Percentiles rank a stretch among this genome's conserved stretches.
Evolutionary conservation across 2,888 invertebrate species (phyloP).

Genomic region (Melangyna quadrimaculata): DNA sequence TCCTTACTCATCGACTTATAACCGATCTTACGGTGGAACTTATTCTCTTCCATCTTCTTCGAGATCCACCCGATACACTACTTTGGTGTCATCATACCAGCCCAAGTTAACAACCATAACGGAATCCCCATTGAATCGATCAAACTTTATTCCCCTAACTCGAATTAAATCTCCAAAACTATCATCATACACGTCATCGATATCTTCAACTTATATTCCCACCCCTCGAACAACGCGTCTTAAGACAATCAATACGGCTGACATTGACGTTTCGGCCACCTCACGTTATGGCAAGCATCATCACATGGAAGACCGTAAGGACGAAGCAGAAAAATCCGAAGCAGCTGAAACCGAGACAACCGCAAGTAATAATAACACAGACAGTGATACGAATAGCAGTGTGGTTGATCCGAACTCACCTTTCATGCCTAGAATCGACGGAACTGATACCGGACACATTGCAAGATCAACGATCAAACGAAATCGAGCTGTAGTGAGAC

Average conservation of each 20-base stretch:
- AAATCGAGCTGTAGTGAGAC: slow-evolving; percentile 87
- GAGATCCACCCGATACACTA: slow-evolving; percentile 75
- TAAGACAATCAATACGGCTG: slow-evolving; percentile 90
- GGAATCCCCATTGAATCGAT: slow-evolving; percentile 81
- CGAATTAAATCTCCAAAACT: slow-evolving; percentile 83
- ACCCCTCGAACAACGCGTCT: slow-evolving; percentile 85
- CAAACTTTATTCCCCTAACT: slow-evolving; percentile 80
- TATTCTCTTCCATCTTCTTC: slow-evolving; percentile 76
- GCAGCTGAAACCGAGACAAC: neutral
- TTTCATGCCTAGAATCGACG: slow-evolving; percentile 81
- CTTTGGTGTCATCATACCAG: slow-evolving; percentile 83
- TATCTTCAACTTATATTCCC: slow-evolving; percentile 80
- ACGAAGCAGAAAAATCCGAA: slow-evolving; percentile 28
- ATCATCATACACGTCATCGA: slow-evolving; percentile 80
- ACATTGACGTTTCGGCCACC: slow-evolving; percentile 89
- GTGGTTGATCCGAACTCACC: slow-evolving; percentile 72
- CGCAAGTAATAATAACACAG: slow-evolving; percentile 7
- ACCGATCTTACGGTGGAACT: slow-evolving; percentile 80
- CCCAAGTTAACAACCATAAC: slow-evolving; percentile 89
- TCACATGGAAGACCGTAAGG: slow-evolving; percentile 40
- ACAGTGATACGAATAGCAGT: slow-evolving; percentile 76
- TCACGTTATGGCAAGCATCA: slow-evolving; percentile 82
- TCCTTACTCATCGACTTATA: slow-evolving; percentile 83
- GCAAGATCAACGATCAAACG: slow-evolving; percentile 85
- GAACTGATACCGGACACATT: slow-evolving; percentile 81